Evolutionary conservation across 2,888 invertebrate species (phyloP).

Genomic region (Tillus elongatus): DNA sequence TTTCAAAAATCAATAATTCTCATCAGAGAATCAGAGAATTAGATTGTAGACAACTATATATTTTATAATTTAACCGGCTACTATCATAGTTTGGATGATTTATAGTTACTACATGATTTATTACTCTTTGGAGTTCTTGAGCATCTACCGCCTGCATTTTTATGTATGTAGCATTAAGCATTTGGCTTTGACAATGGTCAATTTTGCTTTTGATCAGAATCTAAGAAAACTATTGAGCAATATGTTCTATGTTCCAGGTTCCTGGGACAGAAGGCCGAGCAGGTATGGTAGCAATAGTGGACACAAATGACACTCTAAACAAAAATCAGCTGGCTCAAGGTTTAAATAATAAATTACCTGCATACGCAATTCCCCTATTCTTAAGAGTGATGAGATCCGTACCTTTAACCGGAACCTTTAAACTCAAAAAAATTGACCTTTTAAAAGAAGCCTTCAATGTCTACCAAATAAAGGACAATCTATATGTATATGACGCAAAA

Average conservation of each 20-base stretch:
- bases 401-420: slow-evolving; percentile 83
- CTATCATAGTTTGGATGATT: no score
- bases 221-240: not conserved
- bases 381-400: slow-evolving; percentile 67
- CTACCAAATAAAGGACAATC: slow-evolving; percentile 53
- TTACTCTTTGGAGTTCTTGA: no score
- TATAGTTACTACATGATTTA: no score
- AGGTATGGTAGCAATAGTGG: slow-evolving; percentile 88
- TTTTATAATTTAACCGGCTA: no score
- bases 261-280: slow-evolving; percentile 77
- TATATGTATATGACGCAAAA: slow-evolving; percentile 53
- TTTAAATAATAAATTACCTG: slow-evolving; percentile 63
- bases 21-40: no score
- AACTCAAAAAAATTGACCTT: slow-evolving; percentile 81
- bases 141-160: no score
- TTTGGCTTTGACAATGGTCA: no score
- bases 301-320: slow-evolving; percentile 52
- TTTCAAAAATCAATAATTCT: no score
- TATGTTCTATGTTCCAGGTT: slow-evolving; percentile 53
- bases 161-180: no score
- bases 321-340: slow-evolving; percentile 53
- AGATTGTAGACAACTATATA: no score
- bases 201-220: no score
- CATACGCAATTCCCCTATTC: slow-evolving; percentile 85
- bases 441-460: slow-evolving; percentile 79